A percentile compares a stretch with the other conserved stretches of the same genome.
Evolutionary conservation across 2,113 vertebrate species (phyloP).

Genomic region (Pomatorhinus ruficollis): DNA sequence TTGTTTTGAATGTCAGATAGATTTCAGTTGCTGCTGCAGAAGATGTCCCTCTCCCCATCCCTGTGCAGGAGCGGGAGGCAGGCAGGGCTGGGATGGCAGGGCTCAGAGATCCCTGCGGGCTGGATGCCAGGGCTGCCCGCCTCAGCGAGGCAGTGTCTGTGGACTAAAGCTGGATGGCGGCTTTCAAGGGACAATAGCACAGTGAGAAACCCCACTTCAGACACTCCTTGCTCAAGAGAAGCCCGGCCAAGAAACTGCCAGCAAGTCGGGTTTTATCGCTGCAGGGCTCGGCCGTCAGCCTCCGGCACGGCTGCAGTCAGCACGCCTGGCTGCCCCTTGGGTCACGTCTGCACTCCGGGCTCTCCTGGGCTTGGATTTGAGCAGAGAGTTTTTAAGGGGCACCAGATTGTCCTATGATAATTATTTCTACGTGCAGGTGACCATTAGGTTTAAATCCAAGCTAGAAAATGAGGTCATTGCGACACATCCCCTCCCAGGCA

Average conservation of each 20-base stretch:
- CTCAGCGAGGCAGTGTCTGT: accelerated
- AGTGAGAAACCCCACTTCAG: background rate
- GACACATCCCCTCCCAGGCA: accelerated
- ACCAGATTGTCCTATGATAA: background rate
- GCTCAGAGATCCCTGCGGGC: background rate
- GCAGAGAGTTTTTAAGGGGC: background rate
- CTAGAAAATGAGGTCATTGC: accelerated
- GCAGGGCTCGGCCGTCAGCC: background rate
- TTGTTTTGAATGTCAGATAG: constrained; percentile 25
- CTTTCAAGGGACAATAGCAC: background rate
- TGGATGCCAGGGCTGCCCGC: background rate
- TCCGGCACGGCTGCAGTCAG: accelerated
- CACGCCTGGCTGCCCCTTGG: background rate
- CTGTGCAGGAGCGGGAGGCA: accelerated
- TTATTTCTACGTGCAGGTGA: background rate
- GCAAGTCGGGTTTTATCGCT: background rate
- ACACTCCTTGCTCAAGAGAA: background rate
- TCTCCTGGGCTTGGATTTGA: background rate
- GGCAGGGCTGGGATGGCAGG: background rate
- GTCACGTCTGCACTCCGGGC: accelerated
- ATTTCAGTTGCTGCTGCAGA: background rate
- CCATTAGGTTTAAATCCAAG: background rate
- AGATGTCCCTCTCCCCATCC: background rate
- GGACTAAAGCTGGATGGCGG: background rate
- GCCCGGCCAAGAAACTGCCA: background rate